Conservation (phyloP, 2,113 vertebrate species). For the Anas platyrhynchos region DNA sequence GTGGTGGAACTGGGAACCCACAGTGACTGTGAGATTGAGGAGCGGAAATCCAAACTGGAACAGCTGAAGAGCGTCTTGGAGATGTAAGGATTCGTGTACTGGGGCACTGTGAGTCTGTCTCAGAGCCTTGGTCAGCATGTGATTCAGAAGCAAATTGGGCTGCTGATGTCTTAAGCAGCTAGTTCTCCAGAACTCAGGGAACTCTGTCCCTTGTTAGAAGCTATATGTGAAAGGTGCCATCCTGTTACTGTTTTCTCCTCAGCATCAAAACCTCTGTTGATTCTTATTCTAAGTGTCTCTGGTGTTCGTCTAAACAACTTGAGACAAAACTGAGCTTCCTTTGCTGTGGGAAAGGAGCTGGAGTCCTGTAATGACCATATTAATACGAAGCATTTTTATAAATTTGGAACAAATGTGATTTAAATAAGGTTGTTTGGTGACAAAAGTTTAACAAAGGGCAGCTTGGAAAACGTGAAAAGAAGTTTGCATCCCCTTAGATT, state of each 20-base stretch:
- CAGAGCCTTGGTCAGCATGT: neutral
- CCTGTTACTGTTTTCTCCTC: neutral
- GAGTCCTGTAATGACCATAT: neutral
- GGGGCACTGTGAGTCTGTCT: neutral
- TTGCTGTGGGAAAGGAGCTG: neutral
- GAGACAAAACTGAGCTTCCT: neutral
- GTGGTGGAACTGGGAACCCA: slow-evolving; percentile 89
- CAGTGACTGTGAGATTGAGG: slow-evolving; percentile 91
- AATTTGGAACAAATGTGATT: neutral
- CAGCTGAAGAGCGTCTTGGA: slow-evolving; percentile 97
- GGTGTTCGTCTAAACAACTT: neutral
- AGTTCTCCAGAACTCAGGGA: neutral
- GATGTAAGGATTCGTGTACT: slow-evolving; percentile 82
- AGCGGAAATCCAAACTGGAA: slow-evolving; percentile 94
- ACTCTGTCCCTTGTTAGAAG: neutral
- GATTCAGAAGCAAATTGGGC: neutral
- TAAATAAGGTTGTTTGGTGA: neutral
- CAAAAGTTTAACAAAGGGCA: neutral
- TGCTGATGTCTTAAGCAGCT: neutral
- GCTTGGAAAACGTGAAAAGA: neutral
- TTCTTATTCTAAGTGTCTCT: neutral
- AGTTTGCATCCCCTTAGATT: neutral
- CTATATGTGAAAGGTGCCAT: neutral
- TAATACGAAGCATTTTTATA: neutral
- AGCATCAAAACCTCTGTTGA: neutral